Evolutionary conservation across 2,797 vertebrate species (phyloP).

Genomic region (Gymnoscopelus braueri): DNA sequence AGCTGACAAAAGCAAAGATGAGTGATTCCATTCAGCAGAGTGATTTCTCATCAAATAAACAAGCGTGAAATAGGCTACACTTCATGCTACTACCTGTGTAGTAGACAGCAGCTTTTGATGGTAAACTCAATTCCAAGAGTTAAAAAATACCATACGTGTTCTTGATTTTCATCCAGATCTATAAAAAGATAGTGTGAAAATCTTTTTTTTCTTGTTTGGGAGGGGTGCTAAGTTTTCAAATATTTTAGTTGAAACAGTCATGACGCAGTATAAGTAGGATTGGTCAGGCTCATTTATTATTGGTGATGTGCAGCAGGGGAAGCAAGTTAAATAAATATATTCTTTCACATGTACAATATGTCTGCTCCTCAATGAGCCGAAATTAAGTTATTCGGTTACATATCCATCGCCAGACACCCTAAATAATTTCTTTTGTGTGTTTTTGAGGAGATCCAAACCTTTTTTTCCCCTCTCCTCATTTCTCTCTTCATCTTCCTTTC

Average conservation of each 20-base stretch:
- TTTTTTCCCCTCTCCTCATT: constrained; percentile 35
- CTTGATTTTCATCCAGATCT: constrained; percentile 8
- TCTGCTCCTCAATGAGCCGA: constrained; percentile 63
- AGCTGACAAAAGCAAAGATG: too few species aligned
- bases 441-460: constrained; percentile 58
- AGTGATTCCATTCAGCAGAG: too few species aligned
- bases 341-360: constrained; percentile 66
- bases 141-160: background rate
- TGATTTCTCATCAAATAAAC: too few species aligned
- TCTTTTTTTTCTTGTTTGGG: constrained; percentile 23
- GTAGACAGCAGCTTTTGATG: too few species aligned
- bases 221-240: too few species aligned
- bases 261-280: too few species aligned
- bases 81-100: too few species aligned
- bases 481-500: constrained; percentile 72
- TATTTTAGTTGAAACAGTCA: too few species aligned
- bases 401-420: constrained; percentile 71
- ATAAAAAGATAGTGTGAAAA: background rate
- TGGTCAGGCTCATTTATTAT: constrained; percentile 42
- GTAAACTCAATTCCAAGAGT: too few species aligned
- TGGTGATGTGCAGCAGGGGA: constrained; percentile 58
- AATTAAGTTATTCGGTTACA: constrained; percentile 86
- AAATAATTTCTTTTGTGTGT: constrained; percentile 72
- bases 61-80: background rate
- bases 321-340: constrained; percentile 71